Percentiles rank a stretch among this genome's conserved stretches.
phyloP scores from a whole-genome alignment of 2,797 vertebrate species.

The Hybognathus amarus region DNA sequence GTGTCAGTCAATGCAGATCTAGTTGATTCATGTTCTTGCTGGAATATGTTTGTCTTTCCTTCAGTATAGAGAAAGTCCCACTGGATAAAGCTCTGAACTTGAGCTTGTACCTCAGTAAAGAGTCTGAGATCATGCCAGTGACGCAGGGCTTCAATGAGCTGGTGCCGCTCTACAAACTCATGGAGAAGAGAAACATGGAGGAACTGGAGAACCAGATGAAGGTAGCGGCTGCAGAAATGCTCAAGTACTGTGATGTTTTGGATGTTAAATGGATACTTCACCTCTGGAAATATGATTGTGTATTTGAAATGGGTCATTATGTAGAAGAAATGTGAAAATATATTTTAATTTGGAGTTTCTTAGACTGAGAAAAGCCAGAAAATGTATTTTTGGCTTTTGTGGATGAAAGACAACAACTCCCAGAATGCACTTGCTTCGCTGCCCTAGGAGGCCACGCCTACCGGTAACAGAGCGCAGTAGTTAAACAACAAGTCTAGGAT shows the following conservation, averaged over 20 bases:
- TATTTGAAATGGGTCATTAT: too few relatives aligned
- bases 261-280: too few relatives aligned
- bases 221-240: slow-evolving; percentile 61
- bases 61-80: slow-evolving; percentile 82
- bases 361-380: too few relatives aligned
- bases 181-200: slow-evolving; percentile 87
- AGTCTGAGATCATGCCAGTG: slow-evolving; percentile 86
- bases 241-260: not conserved
- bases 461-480: too few relatives aligned
- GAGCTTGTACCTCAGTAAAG: slow-evolving; percentile 85
- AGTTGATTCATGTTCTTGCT: not conserved
- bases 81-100: slow-evolving; percentile 90
- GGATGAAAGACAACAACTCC: too few relatives aligned
- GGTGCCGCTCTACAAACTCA: slow-evolving; percentile 87
- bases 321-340: too few relatives aligned
- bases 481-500: too few relatives aligned
- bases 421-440: too few relatives aligned
- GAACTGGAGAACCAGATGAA: slow-evolving; percentile 82
- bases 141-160: slow-evolving; percentile 86
- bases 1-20: not conserved
- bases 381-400: too few relatives aligned
- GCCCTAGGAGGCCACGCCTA: too few relatives aligned
- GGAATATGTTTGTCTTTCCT: slow-evolving; percentile 30
- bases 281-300: too few relatives aligned
- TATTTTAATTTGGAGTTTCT: too few relatives aligned